Evolutionary conservation across 2,797 vertebrate genomes (phyloP).

Genomic region (Halcyon chelicuti): DNA sequence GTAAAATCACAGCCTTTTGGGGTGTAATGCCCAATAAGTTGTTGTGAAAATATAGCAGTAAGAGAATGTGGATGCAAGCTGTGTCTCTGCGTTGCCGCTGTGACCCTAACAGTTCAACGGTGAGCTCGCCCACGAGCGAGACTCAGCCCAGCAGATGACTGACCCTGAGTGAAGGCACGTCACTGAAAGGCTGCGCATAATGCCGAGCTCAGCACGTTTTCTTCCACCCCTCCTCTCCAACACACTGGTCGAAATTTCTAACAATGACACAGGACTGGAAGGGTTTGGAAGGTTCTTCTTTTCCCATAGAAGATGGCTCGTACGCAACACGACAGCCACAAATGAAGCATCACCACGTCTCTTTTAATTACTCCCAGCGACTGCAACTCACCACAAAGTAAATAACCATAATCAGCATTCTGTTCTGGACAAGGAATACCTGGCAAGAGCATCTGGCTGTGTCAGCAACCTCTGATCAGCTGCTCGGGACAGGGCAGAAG

Average conservation of each 20-base stretch:
- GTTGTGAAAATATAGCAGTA: not conserved
- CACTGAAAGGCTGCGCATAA: accelerated
- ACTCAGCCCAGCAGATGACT: not conserved
- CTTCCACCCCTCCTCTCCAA: too few relatives aligned
- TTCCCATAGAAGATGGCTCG: not conserved
- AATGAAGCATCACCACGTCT: accelerated
- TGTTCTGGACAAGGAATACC: not conserved
- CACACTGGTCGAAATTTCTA: not conserved
- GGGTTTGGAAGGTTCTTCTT: not conserved
- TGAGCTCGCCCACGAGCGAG: accelerated
- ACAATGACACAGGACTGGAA: not conserved
- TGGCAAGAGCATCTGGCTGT: not conserved
- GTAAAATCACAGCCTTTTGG: not conserved
- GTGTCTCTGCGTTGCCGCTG: not conserved
- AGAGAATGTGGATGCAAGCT: accelerated
- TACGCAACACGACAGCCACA: accelerated
- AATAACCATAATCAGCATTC: not conserved
- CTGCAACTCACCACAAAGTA: not conserved
- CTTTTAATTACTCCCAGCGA: not conserved
- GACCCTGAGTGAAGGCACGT: not conserved
- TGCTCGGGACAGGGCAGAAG: not conserved
- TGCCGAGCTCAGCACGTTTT: accelerated
- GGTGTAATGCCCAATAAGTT: too few relatives aligned
- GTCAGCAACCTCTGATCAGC: not conserved
- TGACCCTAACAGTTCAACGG: not conserved